phyloP scores from a whole-genome alignment of 2,113 vertebrate species.

The Leptosomus discolor region DNA sequence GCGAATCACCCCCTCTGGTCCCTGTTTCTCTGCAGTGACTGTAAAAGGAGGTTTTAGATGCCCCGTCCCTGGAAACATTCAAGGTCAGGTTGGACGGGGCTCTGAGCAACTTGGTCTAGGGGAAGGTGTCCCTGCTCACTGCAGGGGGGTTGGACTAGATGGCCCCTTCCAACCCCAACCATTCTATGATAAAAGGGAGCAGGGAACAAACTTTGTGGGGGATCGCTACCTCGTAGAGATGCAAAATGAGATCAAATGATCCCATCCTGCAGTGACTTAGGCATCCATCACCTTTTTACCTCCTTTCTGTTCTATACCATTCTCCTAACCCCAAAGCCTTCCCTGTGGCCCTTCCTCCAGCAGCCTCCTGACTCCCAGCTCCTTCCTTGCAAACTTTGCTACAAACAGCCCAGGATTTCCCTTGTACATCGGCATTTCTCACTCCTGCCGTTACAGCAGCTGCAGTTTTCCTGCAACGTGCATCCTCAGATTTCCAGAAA shows the following conservation, averaged over 20 bases:
- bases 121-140: background rate
- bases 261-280: background rate
- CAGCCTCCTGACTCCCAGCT: background rate
- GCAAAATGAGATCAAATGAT: background rate
- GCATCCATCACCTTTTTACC: background rate
- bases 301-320: background rate
- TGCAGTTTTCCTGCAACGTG: rapidly evolving
- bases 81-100: background rate
- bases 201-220: background rate
- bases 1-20: background rate
- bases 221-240: rapidly evolving
- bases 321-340: background rate
- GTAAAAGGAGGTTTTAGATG: background rate
- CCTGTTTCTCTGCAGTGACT: background rate
- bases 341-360: background rate
- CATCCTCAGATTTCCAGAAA: background rate
- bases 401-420: background rate
- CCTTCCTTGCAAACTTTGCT: background rate
- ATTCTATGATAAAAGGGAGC: background rate
- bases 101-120: background rate
- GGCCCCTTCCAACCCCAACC: background rate
- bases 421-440: background rate
- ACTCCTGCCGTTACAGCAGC: background rate
- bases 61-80: background rate
- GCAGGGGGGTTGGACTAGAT: background rate